Evolutionary conservation across 1,140 invertebrate genomes (phyloP).

Genomic region (Drosophila ohnishii): DNA sequence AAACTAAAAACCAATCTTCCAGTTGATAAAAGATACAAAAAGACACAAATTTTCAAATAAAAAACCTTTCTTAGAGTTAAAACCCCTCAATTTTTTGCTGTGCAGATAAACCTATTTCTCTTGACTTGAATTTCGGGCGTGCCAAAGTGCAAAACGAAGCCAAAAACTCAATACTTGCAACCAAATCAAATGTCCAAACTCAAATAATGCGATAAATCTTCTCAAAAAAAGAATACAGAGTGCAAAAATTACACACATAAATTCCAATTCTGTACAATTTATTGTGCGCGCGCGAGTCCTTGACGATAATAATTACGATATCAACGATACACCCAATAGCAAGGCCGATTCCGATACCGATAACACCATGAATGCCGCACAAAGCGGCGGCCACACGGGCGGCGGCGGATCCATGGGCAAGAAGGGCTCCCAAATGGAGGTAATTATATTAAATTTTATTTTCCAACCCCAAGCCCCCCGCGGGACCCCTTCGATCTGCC

Average conservation of each 20-base stretch:
- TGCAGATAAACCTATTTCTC: slow-evolving; percentile 14
- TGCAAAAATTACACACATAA: slow-evolving; percentile 50
- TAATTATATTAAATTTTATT: slow-evolving; percentile 76
- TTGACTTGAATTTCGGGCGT: slow-evolving; percentile 32
- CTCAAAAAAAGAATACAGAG: not conserved
- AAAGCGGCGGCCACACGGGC: slow-evolving; percentile 83
- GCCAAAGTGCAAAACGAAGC: slow-evolving; percentile 26
- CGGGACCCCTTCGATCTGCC: slow-evolving; percentile 2
- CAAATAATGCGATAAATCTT: slow-evolving; percentile 43
- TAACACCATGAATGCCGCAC: slow-evolving; percentile 83
- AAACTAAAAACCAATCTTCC: not conserved
- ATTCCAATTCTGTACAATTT: slow-evolving; percentile 59
- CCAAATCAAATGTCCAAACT: slow-evolving; percentile 27
- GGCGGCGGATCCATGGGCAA: slow-evolving; percentile 82
- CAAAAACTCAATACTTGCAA: slow-evolving; percentile 7
- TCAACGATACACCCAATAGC: not conserved
- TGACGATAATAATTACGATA: slow-evolving; percentile 43
- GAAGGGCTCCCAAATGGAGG: slow-evolving; percentile 84
- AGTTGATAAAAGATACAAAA: not conserved
- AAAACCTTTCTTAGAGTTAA: not conserved
- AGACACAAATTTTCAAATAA: not conserved
- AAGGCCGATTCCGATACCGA: slow-evolving; percentile 13
- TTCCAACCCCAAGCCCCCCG: not conserved
- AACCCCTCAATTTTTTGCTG: not conserved
- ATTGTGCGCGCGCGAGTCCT: slow-evolving; percentile 16